Base-by-base conservation (phyloP, 2,888 invertebrate genomes). In the Philereme vetulata region DNA sequence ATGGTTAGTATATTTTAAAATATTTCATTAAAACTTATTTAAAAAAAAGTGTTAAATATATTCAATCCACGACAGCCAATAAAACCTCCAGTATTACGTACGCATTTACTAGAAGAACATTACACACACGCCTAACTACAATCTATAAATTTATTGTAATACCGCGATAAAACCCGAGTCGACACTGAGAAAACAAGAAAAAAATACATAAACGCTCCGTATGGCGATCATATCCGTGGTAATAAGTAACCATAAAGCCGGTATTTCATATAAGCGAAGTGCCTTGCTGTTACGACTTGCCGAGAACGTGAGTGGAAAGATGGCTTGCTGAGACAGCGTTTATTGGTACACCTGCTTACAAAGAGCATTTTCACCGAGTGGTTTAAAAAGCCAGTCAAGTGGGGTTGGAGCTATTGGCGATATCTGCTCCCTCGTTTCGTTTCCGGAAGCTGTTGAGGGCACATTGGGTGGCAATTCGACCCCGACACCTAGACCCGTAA, bases 161-260 rank as follows among this genome's bases (percentile, higher is more conserved):
- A 76, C 68, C 72, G 68, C 74, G 72, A 81, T 81, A 81, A 79
- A 79, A 73, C 66, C 67, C 63, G 60, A 74, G 68, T 72, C 73
- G 74, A 72, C 75, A 71, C 60, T 68, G 75, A 52, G 70, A 75
- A 75, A 77, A 78, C 73, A 77, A 70, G 69, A 76, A 77, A 81
- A n/a, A 77, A 78, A 77, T 63, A 72, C 77, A 76, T 80, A 81
- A 80, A 82, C 75, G 78, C 74, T 75, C 72, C 71, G 75, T 76
- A 78, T 72, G 76, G 74, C 76, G 73, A 78, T 76, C 80, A 80
- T 83, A 85, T 82, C 77, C 78, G 72, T 70, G 69, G 80, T 82
- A 85, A 85, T 88, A 86, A 86, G 84, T 86, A 84, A 86, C 82
- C 82, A 85, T 86, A 86, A 88, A 84, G 78, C 73, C 74, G 78